phyloP scores from a whole-genome alignment of 2,797 vertebrate species.

The Sebastiscus albofasciatus region DNA sequence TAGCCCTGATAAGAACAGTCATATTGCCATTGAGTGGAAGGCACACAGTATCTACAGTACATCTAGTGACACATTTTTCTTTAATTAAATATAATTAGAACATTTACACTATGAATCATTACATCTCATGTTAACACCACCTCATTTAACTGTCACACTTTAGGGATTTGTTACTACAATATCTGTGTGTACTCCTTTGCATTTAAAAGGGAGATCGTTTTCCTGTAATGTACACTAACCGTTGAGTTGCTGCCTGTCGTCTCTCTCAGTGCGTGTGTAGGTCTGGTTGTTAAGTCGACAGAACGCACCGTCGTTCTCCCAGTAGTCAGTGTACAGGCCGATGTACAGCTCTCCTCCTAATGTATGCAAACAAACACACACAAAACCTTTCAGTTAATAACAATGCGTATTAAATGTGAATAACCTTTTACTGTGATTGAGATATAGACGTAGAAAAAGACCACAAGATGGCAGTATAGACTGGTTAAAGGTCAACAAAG shows the following conservation, averaged over 20 bases:
- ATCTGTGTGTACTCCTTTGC: background rate
- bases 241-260: conserved; percentile 90
- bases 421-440: background rate
- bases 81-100: background rate
- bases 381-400: background rate
- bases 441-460: background rate
- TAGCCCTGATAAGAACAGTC: background rate
- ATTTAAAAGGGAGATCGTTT: background rate
- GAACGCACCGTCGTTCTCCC: conserved; percentile 93
- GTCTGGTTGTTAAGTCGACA: conserved; percentile 87
- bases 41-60: background rate
- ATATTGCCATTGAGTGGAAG: background rate
- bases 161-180: background rate
- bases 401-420: background rate
- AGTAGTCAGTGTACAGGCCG: conserved; percentile 95
- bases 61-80: background rate
- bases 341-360: conserved; percentile 91
- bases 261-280: conserved; percentile 91
- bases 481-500: background rate
- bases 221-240: conserved; percentile 78
- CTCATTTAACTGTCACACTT: background rate
- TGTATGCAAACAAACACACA: conserved; percentile 10
- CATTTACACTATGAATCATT: background rate
- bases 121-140: background rate
- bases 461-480: conserved; percentile 86